phyloP scores from a whole-genome alignment of 2,888 invertebrate species.

The Drosophila mimetica region DNA sequence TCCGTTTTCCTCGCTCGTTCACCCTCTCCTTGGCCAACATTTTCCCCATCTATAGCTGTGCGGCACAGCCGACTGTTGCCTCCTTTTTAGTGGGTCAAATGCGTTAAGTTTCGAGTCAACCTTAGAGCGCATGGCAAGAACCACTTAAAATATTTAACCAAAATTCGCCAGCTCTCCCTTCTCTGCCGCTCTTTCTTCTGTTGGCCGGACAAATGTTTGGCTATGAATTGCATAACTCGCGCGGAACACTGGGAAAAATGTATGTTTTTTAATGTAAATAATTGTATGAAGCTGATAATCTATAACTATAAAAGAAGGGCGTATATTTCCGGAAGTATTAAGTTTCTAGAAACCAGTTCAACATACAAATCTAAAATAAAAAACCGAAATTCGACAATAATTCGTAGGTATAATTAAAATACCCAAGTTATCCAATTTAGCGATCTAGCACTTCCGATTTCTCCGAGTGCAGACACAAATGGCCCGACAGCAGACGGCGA shows the following conservation, averaged over 20 bases:
- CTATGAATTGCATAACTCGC: slow-evolving; percentile 67
- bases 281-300: too few species aligned
- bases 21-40: slow-evolving; percentile 27
- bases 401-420: too few species aligned
- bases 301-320: too few species aligned
- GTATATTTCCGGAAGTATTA: too few species aligned
- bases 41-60: slow-evolving; percentile 17
- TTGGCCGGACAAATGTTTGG: slow-evolving; percentile 47
- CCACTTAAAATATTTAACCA: slow-evolving; percentile 76
- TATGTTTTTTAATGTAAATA: neutral
- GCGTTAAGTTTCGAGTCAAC: slow-evolving; percentile 59
- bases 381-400: too few species aligned
- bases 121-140: slow-evolving; percentile 69
- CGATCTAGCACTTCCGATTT: neutral
- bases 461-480: slow-evolving; percentile 30
- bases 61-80: slow-evolving; percentile 9
- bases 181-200: slow-evolving; percentile 23
- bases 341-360: too few species aligned
- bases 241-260: slow-evolving; percentile 19
- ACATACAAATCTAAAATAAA: too few species aligned
- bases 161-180: slow-evolving; percentile 48
- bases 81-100: slow-evolving; percentile 67
- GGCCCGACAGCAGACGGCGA: slow-evolving; percentile 32
- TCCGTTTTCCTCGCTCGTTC: slow-evolving; percentile 17
- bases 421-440: too few species aligned